Evolutionary conservation across 2,888 invertebrate species (phyloP).

Genomic region (Melolontha melolontha): DNA sequence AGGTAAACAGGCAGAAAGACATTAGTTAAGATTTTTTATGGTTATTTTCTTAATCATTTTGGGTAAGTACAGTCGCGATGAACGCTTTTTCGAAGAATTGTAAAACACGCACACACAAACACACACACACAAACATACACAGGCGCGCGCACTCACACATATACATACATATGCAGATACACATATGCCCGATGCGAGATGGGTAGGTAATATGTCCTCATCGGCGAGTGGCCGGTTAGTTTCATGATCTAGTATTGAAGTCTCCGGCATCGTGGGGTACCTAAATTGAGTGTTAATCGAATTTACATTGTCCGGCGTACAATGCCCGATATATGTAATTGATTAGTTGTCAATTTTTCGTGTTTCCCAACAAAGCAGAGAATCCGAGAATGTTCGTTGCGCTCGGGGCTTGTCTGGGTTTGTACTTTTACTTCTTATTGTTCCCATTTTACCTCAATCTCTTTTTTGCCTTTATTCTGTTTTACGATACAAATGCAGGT

Average conservation of each 20-base stretch:
- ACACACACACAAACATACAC: not conserved
- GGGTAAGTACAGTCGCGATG: not conserved
- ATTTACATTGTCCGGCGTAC: too few species aligned
- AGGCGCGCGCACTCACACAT: not conserved
- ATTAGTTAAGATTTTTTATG: slow-evolving; percentile 2
- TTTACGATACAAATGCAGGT: slow-evolving; percentile 60
- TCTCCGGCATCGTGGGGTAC: slow-evolving; percentile 42
- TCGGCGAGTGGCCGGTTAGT: slow-evolving; percentile 36
- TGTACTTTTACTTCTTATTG: slow-evolving; percentile 62
- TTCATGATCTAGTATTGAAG: slow-evolving; percentile 51
- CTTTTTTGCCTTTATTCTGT: slow-evolving; percentile 57
- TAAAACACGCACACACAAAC: not conserved
- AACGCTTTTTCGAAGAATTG: slow-evolving; percentile 12
- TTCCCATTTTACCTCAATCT: slow-evolving; percentile 61
- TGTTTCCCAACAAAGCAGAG: slow-evolving; percentile 33
- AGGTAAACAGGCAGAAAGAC: too few species aligned
- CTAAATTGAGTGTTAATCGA: slow-evolving; percentile 18
- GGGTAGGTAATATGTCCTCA: slow-evolving; percentile 4
- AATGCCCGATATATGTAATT: slow-evolving; percentile 19
- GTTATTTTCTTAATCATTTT: slow-evolving; percentile 14
- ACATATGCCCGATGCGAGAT: slow-evolving; percentile 6
- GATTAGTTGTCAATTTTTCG: slow-evolving; percentile 39
- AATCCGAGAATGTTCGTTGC: slow-evolving; percentile 58
- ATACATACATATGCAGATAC: too few species aligned
- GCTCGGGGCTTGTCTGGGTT: slow-evolving; percentile 61